A percentile compares a stretch with the other conserved stretches of the same genome.
These are phyloP conservation scores for Plebejus argus DNA, from an alignment of 2,888 invertebrate species.

Conservation along the genomic window DNA sequence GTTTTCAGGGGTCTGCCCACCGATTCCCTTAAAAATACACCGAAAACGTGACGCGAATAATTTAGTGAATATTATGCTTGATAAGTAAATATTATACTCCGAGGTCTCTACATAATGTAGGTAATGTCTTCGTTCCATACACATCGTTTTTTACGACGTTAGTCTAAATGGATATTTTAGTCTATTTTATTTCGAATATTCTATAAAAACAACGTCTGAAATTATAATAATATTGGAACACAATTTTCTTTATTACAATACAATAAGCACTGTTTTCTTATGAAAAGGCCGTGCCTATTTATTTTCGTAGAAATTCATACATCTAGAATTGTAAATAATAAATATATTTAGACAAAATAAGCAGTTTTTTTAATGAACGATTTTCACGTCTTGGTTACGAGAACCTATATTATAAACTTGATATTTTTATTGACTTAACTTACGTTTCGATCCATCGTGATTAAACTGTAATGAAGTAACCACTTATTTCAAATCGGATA, in stretches of 20 bases:
- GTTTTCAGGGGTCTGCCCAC: conserved; percentile 64
- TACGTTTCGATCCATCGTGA: too few relatives aligned
- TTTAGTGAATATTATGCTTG: conserved; percentile 11
- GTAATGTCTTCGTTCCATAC: conserved; percentile 12
- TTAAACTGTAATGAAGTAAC: too few relatives aligned
- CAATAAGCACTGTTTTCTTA: neutral
- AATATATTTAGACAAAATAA: too few relatives aligned
- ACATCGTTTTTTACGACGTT: neutral
- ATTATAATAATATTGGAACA: neutral
- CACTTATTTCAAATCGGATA: too few relatives aligned
- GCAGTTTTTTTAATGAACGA: too few relatives aligned
- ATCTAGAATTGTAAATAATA: neutral
- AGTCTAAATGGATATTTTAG: conserved; percentile 14
- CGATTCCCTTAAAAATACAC: conserved; percentile 76
- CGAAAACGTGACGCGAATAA: conserved; percentile 72
- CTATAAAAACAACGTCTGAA: conserved; percentile 1
- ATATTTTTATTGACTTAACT: neutral
- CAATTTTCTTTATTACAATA: neutral
- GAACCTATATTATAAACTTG: neutral
- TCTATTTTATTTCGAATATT: neutral
- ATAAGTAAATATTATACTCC: conserved; percentile 12
- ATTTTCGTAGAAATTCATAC: neutral
- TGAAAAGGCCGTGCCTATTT: neutral
- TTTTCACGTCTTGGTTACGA: neutral
- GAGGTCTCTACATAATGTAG: conserved; percentile 9